These are phyloP conservation scores for Anastrepha ludens DNA, from an alignment of 1,140 invertebrate genomes.

Conservation along the genomic window DNA sequence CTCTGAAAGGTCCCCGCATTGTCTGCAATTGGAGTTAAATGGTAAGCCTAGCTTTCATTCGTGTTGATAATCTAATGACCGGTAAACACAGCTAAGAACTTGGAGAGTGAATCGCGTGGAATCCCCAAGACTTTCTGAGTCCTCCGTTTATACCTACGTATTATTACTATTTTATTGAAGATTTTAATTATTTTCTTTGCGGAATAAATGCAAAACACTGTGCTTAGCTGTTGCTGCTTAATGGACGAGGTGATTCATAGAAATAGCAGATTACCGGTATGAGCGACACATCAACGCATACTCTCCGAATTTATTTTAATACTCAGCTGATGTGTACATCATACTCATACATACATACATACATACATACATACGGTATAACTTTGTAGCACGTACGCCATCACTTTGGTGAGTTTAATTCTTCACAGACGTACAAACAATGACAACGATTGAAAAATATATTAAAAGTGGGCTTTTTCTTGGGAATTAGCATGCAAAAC, in stretches of 20 bases:
- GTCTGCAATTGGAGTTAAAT: no score
- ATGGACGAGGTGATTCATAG: conserved; percentile 26
- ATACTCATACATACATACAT: neutral
- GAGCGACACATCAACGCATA: neutral
- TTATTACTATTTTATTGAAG: no score
- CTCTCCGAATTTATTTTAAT: neutral
- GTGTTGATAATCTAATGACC: no score
- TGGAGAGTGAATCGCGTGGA: no score
- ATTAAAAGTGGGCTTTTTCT: conserved; percentile 48
- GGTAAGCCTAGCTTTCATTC: no score
- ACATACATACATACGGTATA: neutral
- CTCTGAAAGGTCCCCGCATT: no score
- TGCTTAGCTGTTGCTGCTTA: neutral
- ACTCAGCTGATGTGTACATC: neutral
- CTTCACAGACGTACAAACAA: neutral
- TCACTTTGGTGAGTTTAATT: conserved; percentile 3
- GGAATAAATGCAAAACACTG: neutral
- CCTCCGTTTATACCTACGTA: no score
- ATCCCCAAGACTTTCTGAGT: no score
- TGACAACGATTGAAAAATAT: neutral
- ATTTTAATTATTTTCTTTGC: neutral
- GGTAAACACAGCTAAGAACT: no score
- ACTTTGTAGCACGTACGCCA: conserved; percentile 18
- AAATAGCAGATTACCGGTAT: neutral
- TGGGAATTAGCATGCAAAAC: conserved; percentile 15